Evolutionary conservation across 2,888 invertebrate species (phyloP), one percentile per base, ranked within the genome.

Genomic region (Zygogramma bicolorata): DNA sequence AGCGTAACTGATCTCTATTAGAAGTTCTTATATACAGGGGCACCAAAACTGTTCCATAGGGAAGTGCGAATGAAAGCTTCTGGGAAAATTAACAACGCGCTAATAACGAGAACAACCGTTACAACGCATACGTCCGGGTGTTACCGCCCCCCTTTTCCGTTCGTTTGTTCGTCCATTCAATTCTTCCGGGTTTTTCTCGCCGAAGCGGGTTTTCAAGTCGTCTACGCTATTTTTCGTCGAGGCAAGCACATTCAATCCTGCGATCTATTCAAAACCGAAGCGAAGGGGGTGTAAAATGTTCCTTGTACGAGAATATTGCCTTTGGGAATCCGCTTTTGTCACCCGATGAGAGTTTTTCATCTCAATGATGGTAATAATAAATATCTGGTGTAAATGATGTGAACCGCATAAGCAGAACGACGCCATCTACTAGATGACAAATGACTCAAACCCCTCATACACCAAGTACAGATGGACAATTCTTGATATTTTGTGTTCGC

Each of bases 141-240:
- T 72, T 72, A 72, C 65, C 68, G 8, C 58, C 53, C 58, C 66
- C 71, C 57, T 25, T 66, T 58, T 20, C 57, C 8, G 49, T 31
- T 42, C 69, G 63, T 71, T 68, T 71, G 62, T 71, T 67, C 58
- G 67, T 25, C 7, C 57, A 58, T 58, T 67, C 57, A 58, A 60
- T 63, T 66, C 46, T 71, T 71, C 67, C 62, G 46, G 15, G 62
- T 31, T 71, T 61, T 71, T 62, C 66, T 59, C 49, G 34, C 60
- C 10, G 65, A 53, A 58, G 67, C 42, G 60, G 15, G 70, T 53
- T 69, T 68, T 73, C 59, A 34, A 34, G 27, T 57, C 62, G 60
- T 58, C 53, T 62, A 57, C n/a, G 46, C 34, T 61, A 53, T 62
- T 66, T 65, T 71, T 46, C 40, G 61, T 62, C 29, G 60, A 42